These are phyloP conservation scores for Emydoidea blandingii DNA, from an alignment of 2,797 vertebrate genomes.

Conservation along the genomic window DNA sequence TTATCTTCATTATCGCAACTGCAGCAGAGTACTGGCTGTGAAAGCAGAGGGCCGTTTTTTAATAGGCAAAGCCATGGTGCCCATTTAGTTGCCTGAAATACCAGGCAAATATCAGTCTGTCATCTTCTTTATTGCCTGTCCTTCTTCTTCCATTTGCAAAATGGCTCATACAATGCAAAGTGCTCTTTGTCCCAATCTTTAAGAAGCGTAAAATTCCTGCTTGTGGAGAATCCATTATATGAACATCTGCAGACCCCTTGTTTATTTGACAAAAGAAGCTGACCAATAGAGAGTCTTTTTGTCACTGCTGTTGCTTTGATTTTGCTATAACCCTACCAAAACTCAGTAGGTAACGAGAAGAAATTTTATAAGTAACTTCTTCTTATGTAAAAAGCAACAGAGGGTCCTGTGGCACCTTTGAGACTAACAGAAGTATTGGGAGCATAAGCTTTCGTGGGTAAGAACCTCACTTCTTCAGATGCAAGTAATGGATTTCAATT, in stretches of 20 bases:
- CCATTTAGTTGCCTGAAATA: not conserved
- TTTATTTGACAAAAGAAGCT: not conserved
- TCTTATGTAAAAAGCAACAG: too few relatives aligned
- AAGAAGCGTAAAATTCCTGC: not conserved
- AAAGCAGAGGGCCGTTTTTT: not conserved
- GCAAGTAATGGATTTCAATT: too few relatives aligned
- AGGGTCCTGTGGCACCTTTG: too few relatives aligned
- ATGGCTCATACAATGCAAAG: rapidly evolving
- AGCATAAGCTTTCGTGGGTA: too few relatives aligned
- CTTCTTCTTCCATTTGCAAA: not conserved
- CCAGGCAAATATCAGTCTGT: not conserved
- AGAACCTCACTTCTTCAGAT: too few relatives aligned
- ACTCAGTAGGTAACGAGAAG: not conserved
- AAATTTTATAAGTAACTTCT: constrained; percentile 5
- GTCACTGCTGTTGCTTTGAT: not conserved
- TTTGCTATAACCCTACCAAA: constrained; percentile 5
- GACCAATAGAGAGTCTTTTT: not conserved
- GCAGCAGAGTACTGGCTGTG: constrained; percentile 15
- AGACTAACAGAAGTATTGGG: too few relatives aligned
- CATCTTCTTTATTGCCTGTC: not conserved
- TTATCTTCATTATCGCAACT: not conserved
- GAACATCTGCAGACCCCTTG: not conserved
- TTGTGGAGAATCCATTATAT: not conserved
- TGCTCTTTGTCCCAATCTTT: rapidly evolving
- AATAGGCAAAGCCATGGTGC: not conserved